Evolutionary conservation across 2,113 vertebrate species (phyloP).

Genomic region (Podocnemis expansa): DNA sequence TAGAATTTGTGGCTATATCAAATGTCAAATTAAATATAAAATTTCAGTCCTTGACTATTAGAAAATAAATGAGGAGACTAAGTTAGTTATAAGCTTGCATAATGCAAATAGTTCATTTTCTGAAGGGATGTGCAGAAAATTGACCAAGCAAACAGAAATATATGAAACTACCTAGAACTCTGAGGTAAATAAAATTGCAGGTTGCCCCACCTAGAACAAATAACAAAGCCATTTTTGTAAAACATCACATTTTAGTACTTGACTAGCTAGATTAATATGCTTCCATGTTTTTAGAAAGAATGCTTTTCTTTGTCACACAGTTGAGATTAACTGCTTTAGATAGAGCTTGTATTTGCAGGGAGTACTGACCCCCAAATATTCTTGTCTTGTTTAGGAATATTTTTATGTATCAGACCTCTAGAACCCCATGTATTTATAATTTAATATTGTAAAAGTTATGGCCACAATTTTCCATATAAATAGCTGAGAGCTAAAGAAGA

Average conservation of each 20-base stretch:
- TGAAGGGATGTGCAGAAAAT: not conserved
- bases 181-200: not conserved
- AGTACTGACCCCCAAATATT: not conserved
- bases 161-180: not conserved
- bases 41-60: not conserved
- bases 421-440: not conserved
- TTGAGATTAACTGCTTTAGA: not conserved
- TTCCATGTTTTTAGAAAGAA: not conserved
- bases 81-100: not conserved
- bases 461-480: not conserved
- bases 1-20: not conserved
- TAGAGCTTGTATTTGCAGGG: not conserved
- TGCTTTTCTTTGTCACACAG: not conserved
- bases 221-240: not conserved
- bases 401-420: not conserved
- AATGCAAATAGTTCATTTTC: not conserved
- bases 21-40: not conserved
- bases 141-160: not conserved
- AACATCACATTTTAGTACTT: not conserved
- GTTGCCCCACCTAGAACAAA: not conserved
- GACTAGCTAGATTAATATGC: not conserved
- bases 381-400: not conserved
- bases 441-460: not conserved
- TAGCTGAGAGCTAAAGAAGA: not conserved
- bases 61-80: not conserved